These are phyloP conservation scores for Agelastica alni DNA, from an alignment of 2,888 invertebrate genomes.

Conservation along the genomic window DNA sequence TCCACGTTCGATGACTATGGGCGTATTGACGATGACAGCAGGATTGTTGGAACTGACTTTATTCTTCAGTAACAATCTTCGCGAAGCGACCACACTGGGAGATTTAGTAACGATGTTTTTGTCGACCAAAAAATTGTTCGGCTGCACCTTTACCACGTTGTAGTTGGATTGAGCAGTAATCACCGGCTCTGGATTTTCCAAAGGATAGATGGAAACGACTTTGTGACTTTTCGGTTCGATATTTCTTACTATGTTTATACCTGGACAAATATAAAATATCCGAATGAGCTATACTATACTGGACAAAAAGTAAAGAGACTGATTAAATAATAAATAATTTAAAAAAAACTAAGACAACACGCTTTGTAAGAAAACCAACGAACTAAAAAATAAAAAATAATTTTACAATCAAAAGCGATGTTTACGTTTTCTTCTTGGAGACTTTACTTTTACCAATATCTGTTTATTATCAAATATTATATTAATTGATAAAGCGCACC, in stretches of 20 bases:
- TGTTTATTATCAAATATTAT: too few relatives aligned
- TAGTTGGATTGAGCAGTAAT: constrained; percentile 31
- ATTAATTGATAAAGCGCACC: too few relatives aligned
- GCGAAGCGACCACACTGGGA: constrained; percentile 34
- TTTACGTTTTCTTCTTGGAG: too few relatives aligned
- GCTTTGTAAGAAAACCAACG: too few relatives aligned
- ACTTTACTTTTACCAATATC: too few relatives aligned
- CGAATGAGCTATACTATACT: too few relatives aligned
- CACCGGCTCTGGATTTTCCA: constrained; percentile 22
- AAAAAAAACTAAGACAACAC: too few relatives aligned
- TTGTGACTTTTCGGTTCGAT: constrained; percentile 35
- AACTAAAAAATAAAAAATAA: too few relatives aligned
- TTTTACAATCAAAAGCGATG: too few relatives aligned
- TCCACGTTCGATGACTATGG: constrained; percentile 26
- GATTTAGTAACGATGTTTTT: constrained; percentile 21
- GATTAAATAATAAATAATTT: too few relatives aligned
- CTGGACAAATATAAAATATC: too few relatives aligned
- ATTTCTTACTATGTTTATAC: constrained; percentile 44
- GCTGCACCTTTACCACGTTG: constrained; percentile 52
- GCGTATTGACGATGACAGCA: constrained; percentile 22
- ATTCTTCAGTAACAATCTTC: constrained; percentile 20
- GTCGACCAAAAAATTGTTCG: constrained; percentile 52
- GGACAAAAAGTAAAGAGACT: too few relatives aligned
- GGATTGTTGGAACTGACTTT: constrained; percentile 15
- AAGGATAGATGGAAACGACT: constrained; percentile 26